Evolutionary conservation across 2,888 invertebrate species (phyloP).

Genomic region (Xestia rhomboidea): DNA sequence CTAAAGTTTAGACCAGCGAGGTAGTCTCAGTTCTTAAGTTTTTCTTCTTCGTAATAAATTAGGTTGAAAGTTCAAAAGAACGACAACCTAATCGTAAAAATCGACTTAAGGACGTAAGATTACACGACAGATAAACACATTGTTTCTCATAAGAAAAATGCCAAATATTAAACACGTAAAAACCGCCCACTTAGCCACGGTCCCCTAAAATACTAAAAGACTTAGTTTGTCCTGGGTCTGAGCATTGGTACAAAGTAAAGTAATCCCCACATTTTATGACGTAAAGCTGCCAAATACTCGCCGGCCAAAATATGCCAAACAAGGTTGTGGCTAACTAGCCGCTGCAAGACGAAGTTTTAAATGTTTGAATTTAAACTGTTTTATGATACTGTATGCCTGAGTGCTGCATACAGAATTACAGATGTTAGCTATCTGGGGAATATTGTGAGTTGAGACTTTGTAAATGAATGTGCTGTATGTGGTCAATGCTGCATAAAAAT

Average conservation of each 20-base stretch:
- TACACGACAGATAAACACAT: background rate
- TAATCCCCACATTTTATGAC: conserved; percentile 61
- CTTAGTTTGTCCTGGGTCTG: conserved; percentile 42
- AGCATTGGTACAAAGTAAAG: conserved; percentile 56
- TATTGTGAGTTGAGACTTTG: conserved; percentile 32
- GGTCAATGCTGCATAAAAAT: background rate
- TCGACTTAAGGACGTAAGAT: background rate
- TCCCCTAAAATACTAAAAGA: conserved; percentile 33
- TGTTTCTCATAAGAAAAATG: conserved; percentile 7
- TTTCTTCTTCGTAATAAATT: background rate
- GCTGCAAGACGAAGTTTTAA: conserved; percentile 63
- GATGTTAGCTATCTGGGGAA: conserved; percentile 27
- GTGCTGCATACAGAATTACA: conserved; percentile 42
- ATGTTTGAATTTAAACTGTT: conserved; percentile 64
- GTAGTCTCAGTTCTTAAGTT: background rate
- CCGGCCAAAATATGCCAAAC: conserved; percentile 56
- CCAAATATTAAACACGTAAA: conserved; percentile 3
- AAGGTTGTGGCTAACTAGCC: conserved; percentile 61
- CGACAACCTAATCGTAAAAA: background rate
- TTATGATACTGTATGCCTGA: conserved; percentile 57
- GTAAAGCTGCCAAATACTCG: conserved; percentile 53
- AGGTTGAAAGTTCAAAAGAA: background rate
- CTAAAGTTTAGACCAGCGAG: background rate
- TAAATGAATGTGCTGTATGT: conserved; percentile 9
- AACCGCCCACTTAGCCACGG: conserved; percentile 6